phyloP scores from a whole-genome alignment of 2,113 vertebrate genomes.

The Papio anubis region DNA sequence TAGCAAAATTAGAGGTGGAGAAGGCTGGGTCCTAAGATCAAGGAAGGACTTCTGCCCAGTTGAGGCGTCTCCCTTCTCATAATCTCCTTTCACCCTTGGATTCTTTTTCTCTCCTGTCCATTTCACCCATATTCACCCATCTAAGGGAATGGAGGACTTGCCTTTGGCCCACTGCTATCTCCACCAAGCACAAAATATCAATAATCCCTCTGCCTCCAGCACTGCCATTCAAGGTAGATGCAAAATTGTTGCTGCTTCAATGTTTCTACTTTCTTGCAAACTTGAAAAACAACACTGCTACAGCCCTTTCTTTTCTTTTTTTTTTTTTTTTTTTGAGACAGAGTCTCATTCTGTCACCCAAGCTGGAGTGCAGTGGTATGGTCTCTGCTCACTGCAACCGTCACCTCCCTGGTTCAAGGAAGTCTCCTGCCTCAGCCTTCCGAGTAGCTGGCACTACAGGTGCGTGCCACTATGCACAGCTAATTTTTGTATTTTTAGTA shows the following conservation, averaged over 20 bases:
- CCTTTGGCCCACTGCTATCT: not conserved
- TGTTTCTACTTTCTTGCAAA: not conserved
- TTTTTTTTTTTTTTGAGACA: no score
- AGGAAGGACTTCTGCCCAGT: not conserved
- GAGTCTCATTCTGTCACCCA: no score
- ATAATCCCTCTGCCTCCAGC: no score
- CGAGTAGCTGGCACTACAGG: no score
- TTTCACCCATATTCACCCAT: not conserved
- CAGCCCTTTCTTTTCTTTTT: no score
- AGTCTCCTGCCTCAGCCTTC: no score
- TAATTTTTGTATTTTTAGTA: no score
- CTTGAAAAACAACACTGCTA: not conserved
- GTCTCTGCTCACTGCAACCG: no score
- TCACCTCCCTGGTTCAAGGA: no score
- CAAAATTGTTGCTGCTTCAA: not conserved
- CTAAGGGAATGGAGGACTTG: not conserved
- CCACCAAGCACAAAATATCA: not conserved
- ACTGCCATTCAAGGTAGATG: not conserved
- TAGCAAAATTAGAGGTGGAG: not conserved
- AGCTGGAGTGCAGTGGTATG: no score
- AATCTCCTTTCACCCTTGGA: not conserved
- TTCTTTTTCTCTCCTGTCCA: not conserved
- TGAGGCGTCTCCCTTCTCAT: not conserved
- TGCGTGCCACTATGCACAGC: no score
- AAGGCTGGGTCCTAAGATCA: not conserved